Percentiles rank a stretch among this genome's conserved stretches.
Conservation (phyloP, 1,140 invertebrate genomes). For the Orchesella cincta region DNA sequence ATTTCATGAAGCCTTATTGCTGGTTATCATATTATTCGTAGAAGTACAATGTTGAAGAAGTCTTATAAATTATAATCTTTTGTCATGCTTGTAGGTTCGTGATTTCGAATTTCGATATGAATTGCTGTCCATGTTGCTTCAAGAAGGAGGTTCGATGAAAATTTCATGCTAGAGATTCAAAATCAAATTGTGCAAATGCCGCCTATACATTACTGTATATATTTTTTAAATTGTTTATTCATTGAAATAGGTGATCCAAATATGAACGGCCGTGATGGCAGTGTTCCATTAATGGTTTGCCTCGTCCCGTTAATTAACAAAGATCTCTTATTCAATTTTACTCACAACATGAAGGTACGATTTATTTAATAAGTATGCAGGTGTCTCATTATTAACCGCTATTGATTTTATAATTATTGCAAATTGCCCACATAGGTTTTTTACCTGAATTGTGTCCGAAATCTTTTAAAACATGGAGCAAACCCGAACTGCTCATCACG, state of each 20-base stretch:
- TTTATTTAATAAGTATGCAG: neutral
- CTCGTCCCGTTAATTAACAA: conserved; percentile 74
- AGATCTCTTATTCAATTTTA: conserved; percentile 72
- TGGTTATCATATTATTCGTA: too few species aligned
- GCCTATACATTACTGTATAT: too few species aligned
- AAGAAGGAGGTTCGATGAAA: conserved; percentile 63
- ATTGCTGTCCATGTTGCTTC: conserved; percentile 69
- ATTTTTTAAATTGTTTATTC: neutral
- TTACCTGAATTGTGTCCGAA: conserved; percentile 72
- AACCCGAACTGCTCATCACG: conserved; percentile 65
- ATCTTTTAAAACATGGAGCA: conserved; percentile 55
- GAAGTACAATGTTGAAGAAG: too few species aligned
- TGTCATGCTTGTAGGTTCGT: conserved; percentile 55
- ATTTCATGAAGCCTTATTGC: too few species aligned
- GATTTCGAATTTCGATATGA: conserved; percentile 77
- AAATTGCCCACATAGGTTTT: conserved; percentile 65
- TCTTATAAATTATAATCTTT: neutral
- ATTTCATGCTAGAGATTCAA: neutral
- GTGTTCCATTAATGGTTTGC: conserved; percentile 56
- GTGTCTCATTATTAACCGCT: neutral
- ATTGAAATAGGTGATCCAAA: conserved; percentile 63
- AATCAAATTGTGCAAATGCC: too few species aligned
- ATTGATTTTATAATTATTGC: conserved; percentile 21
- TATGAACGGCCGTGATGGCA: conserved; percentile 69
- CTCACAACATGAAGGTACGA: conserved; percentile 71